These are phyloP conservation scores for Masnerella sp. DNA, from an alignment of 2,888 invertebrate species.

Conservation along the genomic window DNA sequence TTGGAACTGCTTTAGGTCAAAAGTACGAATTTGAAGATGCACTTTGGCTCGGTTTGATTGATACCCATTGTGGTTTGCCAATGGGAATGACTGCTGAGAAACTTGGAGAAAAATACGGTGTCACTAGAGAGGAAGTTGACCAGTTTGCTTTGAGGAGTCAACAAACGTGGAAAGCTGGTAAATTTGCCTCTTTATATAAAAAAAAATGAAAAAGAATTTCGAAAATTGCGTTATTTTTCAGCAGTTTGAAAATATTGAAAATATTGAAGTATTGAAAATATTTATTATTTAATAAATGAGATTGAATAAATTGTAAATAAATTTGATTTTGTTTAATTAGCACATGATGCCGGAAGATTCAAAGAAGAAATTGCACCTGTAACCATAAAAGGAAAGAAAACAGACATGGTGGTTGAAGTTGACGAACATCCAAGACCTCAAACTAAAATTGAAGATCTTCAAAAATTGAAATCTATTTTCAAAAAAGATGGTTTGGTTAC, in stretches of 20 bases:
- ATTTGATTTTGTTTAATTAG: too few species aligned
- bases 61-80: conserved; percentile 92
- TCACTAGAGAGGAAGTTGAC: conserved; percentile 91
- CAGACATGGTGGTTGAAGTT: conserved; percentile 86
- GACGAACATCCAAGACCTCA: conserved; percentile 97
- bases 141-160: conserved; percentile 92
- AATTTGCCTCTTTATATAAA: neutral
- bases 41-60: conserved; percentile 92
- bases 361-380: conserved; percentile 94
- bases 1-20: conserved; percentile 90
- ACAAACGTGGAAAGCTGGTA: conserved; percentile 90
- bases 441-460: conserved; percentile 90
- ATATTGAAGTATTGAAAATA: too few species aligned
- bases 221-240: too few species aligned
- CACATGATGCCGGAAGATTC: conserved; percentile 92
- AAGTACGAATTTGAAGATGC: conserved; percentile 90
- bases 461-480: conserved; percentile 92
- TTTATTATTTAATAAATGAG: too few species aligned
- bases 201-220: too few species aligned
- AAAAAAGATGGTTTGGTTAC: conserved; percentile 97
- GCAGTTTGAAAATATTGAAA: too few species aligned
- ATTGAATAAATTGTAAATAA: too few species aligned
- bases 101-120: conserved; percentile 89
- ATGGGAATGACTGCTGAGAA: conserved; percentile 99
- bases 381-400: conserved; percentile 89